Evolutionary conservation across 2,888 invertebrate species (phyloP).

Genomic region (Cephus nigrinus): DNA sequence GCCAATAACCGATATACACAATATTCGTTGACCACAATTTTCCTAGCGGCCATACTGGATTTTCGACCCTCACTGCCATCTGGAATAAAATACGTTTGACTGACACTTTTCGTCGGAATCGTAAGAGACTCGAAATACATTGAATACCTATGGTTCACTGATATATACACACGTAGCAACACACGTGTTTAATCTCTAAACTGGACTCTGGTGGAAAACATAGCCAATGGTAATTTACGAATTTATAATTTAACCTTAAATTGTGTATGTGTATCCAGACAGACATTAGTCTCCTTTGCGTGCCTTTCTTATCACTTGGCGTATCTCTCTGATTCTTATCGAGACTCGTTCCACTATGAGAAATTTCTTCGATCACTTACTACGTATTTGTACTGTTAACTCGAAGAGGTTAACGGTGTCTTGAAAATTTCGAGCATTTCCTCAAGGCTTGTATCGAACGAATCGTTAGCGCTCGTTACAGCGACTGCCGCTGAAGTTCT

Average conservation of each 20-base stretch:
- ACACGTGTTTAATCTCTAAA: no score
- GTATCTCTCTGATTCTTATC: constrained; percentile 13
- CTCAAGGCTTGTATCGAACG: background rate
- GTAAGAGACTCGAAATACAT: no score
- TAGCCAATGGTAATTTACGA: background rate
- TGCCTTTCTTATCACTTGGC: background rate
- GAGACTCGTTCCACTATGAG: constrained; percentile 37
- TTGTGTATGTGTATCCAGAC: background rate
- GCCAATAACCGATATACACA: constrained; percentile 6
- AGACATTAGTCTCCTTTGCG: background rate
- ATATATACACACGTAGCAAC: no score
- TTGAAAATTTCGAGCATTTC: constrained; percentile 53
- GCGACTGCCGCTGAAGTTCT: background rate
- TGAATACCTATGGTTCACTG: no score
- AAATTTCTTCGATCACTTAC: background rate
- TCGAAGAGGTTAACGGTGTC: constrained; percentile 53
- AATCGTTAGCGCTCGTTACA: background rate
- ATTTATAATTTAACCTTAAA: background rate
- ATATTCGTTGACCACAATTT: background rate
- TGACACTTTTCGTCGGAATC: background rate
- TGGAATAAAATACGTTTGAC: background rate
- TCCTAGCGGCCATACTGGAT: background rate
- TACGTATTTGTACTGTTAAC: constrained; percentile 48
- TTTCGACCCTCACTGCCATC: background rate
- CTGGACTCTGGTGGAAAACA: no score